Percentiles rank a stretch among this genome's conserved stretches.
Evolutionary conservation across 2,797 vertebrate species (phyloP).

Genomic region (Clarias pachynema): DNA sequence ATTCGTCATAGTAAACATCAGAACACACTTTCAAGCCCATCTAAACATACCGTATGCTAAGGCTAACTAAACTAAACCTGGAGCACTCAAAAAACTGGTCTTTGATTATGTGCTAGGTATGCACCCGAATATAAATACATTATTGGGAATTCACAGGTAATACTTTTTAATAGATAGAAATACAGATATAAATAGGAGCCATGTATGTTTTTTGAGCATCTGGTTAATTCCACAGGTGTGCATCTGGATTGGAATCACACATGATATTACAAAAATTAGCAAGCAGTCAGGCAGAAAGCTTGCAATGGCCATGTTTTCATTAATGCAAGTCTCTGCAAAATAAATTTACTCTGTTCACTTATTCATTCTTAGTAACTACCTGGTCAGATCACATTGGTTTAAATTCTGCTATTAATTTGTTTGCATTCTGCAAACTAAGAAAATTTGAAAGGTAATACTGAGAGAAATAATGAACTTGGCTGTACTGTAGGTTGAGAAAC

Average conservation of each 20-base stretch:
- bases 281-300: background rate
- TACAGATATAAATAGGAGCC: background rate
- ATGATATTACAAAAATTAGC: background rate
- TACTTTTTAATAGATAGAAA: background rate
- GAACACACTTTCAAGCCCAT: slow-evolving; percentile 7
- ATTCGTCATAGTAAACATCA: background rate
- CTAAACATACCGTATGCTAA: too few species aligned
- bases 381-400: background rate
- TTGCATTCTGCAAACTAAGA: background rate
- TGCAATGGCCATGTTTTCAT: background rate
- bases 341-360: background rate
- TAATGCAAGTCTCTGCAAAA: background rate
- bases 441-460: background rate
- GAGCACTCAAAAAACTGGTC: background rate
- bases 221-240: background rate
- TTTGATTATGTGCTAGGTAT: background rate
- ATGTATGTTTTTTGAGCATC: background rate
- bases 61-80: slow-evolving; percentile 5
- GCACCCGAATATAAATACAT: background rate
- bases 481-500: background rate
- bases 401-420: background rate
- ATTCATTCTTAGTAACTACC: background rate
- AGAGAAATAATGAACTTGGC: background rate
- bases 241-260: background rate
- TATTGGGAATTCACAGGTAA: background rate